These are phyloP conservation scores for Aphelenchoides avenae DNA, from an alignment of 1,140 invertebrate genomes.

Conservation along the genomic window DNA sequence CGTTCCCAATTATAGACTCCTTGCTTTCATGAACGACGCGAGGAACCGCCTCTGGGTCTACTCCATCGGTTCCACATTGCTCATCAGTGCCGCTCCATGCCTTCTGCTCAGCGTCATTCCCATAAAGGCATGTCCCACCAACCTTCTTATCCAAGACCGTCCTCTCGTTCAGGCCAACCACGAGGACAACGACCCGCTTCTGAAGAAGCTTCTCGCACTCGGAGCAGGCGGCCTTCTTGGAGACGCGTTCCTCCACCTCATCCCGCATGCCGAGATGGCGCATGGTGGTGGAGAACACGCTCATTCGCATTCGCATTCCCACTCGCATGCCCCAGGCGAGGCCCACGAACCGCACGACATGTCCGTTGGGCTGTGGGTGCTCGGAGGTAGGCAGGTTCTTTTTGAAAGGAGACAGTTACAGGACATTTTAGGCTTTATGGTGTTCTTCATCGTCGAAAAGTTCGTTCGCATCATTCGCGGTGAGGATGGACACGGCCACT, in stretches of 20 bases:
- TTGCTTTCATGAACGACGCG: slow-evolving; percentile 43
- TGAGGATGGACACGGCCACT: slow-evolving; percentile 25
- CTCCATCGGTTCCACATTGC: slow-evolving; percentile 40
- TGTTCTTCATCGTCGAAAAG: slow-evolving; percentile 50
- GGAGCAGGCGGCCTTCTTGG: slow-evolving; percentile 88
- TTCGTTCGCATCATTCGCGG: slow-evolving; percentile 49
- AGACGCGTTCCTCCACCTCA: slow-evolving; percentile 91
- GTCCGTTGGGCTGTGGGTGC: slow-evolving; percentile 39
- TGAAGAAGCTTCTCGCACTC: slow-evolving; percentile 86
- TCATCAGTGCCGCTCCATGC: slow-evolving; percentile 67
- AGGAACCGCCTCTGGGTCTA: slow-evolving; percentile 40
- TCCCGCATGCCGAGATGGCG: slow-evolving; percentile 78
- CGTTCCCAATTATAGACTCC: slow-evolving; percentile 10
- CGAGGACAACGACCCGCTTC: slow-evolving; percentile 40
- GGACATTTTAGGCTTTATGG: slow-evolving; percentile 35
- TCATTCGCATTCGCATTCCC: slow-evolving; percentile 65
- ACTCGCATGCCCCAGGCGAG: slow-evolving; percentile 53
- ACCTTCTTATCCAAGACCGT: slow-evolving; percentile 1
- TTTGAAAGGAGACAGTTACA: neutral
- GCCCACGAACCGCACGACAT: slow-evolving; percentile 43
- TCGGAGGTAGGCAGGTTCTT: slow-evolving; percentile 30
- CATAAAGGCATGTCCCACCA: slow-evolving; percentile 70
- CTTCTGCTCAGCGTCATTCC: slow-evolving; percentile 88
- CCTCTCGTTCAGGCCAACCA: slow-evolving; percentile 18
- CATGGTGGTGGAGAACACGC: slow-evolving; percentile 63